Evolutionary conservation across 2,797 vertebrate genomes (phyloP).

Genomic region (Alcedo atthis): DNA sequence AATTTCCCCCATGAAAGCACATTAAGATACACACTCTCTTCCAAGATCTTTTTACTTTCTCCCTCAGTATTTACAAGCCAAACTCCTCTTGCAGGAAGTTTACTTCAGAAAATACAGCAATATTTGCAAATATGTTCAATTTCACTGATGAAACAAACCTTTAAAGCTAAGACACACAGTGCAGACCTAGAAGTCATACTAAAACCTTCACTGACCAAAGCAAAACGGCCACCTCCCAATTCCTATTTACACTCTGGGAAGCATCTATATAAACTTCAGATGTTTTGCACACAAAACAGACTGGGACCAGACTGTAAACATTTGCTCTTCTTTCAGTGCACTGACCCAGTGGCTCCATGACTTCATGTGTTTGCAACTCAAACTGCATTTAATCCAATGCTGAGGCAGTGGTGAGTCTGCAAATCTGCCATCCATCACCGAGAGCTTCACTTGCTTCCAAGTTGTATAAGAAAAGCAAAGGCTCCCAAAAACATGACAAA

Average conservation of each 20-base stretch:
- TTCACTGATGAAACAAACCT: neutral
- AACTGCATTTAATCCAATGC: constrained; percentile 15
- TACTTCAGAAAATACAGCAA: neutral
- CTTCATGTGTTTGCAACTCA: constrained; percentile 58
- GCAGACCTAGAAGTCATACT: neutral
- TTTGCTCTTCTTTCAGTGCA: constrained; percentile 46
- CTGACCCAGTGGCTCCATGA: constrained; percentile 64
- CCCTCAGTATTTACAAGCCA: neutral
- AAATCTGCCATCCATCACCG: constrained; percentile 48
- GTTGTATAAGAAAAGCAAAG: neutral
- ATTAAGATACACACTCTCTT: neutral
- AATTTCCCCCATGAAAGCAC: neutral
- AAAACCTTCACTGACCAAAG: neutral
- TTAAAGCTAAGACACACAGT: neutral
- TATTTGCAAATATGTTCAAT: neutral
- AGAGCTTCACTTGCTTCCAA: constrained; percentile 19
- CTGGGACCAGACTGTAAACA: constrained; percentile 67
- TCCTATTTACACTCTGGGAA: constrained; percentile 43
- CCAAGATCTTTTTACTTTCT: neutral
- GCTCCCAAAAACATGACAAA: constrained; percentile 33
- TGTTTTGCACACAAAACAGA: constrained; percentile 50
- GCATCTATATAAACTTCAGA: constrained; percentile 53
- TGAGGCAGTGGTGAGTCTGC: constrained; percentile 42
- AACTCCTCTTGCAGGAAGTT: neutral
- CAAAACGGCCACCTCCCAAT: neutral